These are phyloP conservation scores for Pantherophis guttatus DNA, from an alignment of 2,113 vertebrate species.

Conservation along the genomic window DNA sequence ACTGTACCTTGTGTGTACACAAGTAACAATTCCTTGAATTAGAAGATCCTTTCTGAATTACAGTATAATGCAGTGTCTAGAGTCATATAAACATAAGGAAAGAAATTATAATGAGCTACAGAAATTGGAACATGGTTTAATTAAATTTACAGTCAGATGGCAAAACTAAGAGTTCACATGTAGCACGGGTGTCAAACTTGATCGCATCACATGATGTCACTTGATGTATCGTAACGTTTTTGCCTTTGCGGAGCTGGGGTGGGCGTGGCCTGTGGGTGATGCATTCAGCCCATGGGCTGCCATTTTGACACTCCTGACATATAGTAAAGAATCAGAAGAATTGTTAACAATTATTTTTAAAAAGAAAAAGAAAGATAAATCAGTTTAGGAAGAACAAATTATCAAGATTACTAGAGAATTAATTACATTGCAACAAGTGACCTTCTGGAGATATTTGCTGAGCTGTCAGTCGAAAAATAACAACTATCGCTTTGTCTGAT, in stretches of 20 bases:
- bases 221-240: no score
- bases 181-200: not conserved
- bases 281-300: no score
- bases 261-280: no score
- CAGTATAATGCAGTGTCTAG: not conserved
- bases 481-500: not conserved
- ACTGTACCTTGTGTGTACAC: not conserved
- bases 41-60: not conserved
- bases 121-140: not conserved
- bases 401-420: not conserved
- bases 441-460: not conserved
- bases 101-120: not conserved
- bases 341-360: not conserved
- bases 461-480: not conserved
- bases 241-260: no score
- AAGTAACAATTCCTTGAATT: not conserved
- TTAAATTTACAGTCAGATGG: not conserved
- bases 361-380: not conserved
- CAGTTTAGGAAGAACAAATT: not conserved
- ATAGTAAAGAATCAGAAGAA: no score
- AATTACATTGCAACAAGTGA: not conserved
- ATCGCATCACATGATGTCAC: no score
- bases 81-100: not conserved
- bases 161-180: not conserved
- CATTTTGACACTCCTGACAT: no score